These are phyloP conservation scores for Fragum fragum DNA, from an alignment of 2,888 invertebrate genomes.

Conservation along the genomic window DNA sequence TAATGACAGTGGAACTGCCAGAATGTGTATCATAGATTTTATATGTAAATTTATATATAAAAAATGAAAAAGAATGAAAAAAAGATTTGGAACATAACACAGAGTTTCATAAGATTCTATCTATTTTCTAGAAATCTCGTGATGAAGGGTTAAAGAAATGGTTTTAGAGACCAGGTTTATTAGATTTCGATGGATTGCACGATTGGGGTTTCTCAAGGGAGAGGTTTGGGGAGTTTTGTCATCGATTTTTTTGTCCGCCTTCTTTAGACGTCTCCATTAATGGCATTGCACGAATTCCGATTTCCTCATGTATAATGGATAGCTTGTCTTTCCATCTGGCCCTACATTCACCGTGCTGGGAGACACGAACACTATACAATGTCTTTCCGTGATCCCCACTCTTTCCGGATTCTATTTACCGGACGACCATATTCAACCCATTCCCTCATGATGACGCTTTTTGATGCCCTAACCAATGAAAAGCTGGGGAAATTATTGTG, in stretches of 20 bases:
- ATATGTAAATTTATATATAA: no score
- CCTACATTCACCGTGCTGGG: not conserved
- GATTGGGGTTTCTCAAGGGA: not conserved
- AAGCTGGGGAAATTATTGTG: no score
- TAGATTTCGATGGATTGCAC: slow-evolving; percentile 20
- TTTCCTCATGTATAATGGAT: slow-evolving; percentile 28
- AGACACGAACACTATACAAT: not conserved
- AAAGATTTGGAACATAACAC: no score
- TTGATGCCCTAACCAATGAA: no score
- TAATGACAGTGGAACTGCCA: no score
- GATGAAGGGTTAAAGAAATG: not conserved
- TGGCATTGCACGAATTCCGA: slow-evolving; percentile 22
- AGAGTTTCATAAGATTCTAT: no score
- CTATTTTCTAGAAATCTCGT: not conserved
- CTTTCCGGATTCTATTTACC: not conserved
- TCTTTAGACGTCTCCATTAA: not conserved
- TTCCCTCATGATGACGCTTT: not conserved
- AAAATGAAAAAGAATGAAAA: no score
- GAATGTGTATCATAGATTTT: no score
- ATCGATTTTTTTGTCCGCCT: slow-evolving; percentile 16
- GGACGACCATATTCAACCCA: no score
- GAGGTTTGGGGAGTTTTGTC: slow-evolving; percentile 23
- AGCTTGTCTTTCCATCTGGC: slow-evolving; percentile 18
- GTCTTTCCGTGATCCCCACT: not conserved
- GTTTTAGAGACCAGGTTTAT: slow-evolving; percentile 14